Evolutionary conservation across 2,797 vertebrate species (phyloP), one percentile per base, ranked within the genome.

Genomic region (Argya squamiceps): DNA sequence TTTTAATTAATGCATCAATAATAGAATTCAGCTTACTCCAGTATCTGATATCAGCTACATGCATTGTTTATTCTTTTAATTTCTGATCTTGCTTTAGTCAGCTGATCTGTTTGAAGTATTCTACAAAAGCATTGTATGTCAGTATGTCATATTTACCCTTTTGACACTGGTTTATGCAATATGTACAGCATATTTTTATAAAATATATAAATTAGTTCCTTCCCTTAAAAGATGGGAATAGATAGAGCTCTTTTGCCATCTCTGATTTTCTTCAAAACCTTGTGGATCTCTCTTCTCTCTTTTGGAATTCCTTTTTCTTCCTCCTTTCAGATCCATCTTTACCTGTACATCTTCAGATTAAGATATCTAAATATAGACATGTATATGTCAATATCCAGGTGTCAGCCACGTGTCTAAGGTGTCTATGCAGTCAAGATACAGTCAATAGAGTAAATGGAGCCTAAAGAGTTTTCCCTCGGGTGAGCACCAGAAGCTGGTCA

Each of bases 1-100:
- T 44, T 37, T 96, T 89, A 92, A 96, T 95, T 95, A 97, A 73
- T 78, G 91, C 7, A 92, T 91, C 91, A 97, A 15, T 71, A 94
- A 94, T 20, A 47, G 14, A 90, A 56, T 85, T 95, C 75, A 53
- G 22, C 52, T 93, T 73, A 62, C 27, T 82, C 21, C 44, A 52
- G 5, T 70, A 64, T 52, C 37, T 92, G 44, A 44, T 93, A 88
- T 80, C 73, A 94, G 86, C 90, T 97, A 80, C 15, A 8, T 37
- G 37, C 9, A 65, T 73, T 92, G 88, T 89, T 94, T 84, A 69
- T 94, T 73, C 81, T 88, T 96, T 94, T 78, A 62, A 91, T 82
- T 92, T 91, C 81, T 63, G 75, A 83, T 89, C 83, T 89, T 93
- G 63, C 78, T 91, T 86, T 94, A 55, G 58, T 84, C 84, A 71